Evolutionary conservation across 2,113 vertebrate genomes (phyloP).

Genomic region (Raphicerus campestris): DNA sequence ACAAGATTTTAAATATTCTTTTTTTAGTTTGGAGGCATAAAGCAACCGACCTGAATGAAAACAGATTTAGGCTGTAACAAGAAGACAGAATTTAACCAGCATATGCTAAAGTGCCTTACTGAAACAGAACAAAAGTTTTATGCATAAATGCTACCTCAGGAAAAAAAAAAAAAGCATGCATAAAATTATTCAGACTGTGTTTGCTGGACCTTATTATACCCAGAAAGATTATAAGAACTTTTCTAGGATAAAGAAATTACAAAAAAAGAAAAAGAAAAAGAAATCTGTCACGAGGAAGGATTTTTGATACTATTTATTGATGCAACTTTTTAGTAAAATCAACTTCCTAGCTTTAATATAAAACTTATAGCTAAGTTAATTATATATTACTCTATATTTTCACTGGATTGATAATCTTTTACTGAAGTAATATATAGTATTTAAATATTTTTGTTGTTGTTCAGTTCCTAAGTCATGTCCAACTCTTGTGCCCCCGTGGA

Average conservation of each 20-base stretch:
- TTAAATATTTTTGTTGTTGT: not conserved
- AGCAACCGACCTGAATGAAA: slow-evolving; percentile 72
- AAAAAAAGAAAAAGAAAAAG: not conserved
- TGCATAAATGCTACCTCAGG: slow-evolving; percentile 52
- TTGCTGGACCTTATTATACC: not conserved
- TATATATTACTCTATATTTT: not conserved
- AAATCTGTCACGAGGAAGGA: not conserved
- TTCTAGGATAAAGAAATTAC: not conserved
- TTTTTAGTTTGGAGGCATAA: slow-evolving; percentile 70
- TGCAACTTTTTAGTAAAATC: not conserved
- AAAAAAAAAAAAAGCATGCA: not conserved
- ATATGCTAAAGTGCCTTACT: slow-evolving; percentile 59
- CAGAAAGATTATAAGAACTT: not conserved
- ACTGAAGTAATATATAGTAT: no score
- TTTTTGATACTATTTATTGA: not conserved
- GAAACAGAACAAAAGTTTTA: slow-evolving; percentile 64
- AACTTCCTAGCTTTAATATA: not conserved
- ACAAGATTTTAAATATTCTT: slow-evolving; percentile 73
- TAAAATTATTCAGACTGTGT: not conserved
- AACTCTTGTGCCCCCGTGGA: not conserved
- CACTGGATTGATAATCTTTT: not conserved
- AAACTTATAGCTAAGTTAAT: not conserved
- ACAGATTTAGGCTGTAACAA: slow-evolving; percentile 67
- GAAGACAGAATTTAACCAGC: slow-evolving; percentile 66
- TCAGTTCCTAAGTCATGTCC: not conserved